A percentile compares a stretch with the other conserved stretches of the same genome.
Evolutionary conservation across 2,888 invertebrate genomes (phyloP).

Genomic region (Folsomia manolachei): DNA sequence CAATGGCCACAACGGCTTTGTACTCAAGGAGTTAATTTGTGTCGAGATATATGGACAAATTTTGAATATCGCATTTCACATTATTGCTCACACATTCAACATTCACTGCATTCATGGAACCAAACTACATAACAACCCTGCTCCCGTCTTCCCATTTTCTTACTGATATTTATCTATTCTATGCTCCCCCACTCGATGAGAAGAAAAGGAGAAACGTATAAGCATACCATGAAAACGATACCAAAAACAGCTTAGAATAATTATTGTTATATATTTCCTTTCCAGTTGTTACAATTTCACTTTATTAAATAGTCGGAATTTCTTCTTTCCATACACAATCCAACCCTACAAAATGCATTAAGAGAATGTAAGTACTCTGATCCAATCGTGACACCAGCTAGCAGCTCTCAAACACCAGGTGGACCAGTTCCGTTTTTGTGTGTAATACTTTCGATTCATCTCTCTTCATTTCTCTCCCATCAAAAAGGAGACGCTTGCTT

Average conservation of each 20-base stretch:
- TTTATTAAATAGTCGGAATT: constrained; percentile 11
- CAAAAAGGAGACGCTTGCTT: background rate
- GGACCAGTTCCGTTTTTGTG: background rate
- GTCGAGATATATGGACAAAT: constrained; percentile 50
- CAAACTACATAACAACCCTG: constrained; percentile 10
- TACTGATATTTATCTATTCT: constrained; percentile 23
- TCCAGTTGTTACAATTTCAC: constrained; percentile 7
- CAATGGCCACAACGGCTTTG: constrained; percentile 47
- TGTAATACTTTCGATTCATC: background rate
- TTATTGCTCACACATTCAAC: constrained; percentile 29
- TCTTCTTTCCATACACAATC: background rate
- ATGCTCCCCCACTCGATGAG: background rate
- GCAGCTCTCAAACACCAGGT: background rate
- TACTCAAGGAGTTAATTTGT: constrained; percentile 49
- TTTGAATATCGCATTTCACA: constrained; percentile 46
- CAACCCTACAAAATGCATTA: background rate
- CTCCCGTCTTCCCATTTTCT: constrained; percentile 23
- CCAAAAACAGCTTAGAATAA: background rate
- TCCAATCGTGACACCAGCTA: no score
- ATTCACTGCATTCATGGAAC: no score
- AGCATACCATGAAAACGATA: no score
- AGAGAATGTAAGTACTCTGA: no score
- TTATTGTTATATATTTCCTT: constrained; percentile 6
- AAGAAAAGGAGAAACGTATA: background rate
- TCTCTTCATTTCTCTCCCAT: background rate